Evolutionary conservation across 2,113 vertebrate genomes (phyloP).

Genomic region (Psittacula cyanocephala): DNA sequence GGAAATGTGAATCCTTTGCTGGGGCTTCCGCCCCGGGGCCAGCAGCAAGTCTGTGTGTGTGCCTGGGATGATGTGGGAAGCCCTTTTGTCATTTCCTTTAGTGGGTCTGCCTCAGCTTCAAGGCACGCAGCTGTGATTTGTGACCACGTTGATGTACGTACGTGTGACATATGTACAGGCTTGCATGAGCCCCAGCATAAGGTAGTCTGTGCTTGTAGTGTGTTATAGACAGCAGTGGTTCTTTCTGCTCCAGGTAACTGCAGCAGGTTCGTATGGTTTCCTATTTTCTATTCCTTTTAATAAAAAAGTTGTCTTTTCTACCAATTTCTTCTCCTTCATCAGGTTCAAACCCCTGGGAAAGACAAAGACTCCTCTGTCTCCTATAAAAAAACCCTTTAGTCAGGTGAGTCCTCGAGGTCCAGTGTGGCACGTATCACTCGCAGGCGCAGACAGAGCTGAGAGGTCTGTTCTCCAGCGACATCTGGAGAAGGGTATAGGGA

Average conservation of each 20-base stretch:
- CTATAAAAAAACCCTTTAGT: background rate
- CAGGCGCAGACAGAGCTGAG: rapidly evolving
- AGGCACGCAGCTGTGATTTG: background rate
- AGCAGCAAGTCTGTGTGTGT: rapidly evolving
- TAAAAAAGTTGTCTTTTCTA: background rate
- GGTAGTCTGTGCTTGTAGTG: background rate
- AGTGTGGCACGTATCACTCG: background rate
- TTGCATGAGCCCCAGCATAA: background rate
- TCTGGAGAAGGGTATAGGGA: background rate
- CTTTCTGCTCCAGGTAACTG: background rate
- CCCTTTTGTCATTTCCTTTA: background rate
- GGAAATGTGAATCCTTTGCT: background rate
- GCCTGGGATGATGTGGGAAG: background rate
- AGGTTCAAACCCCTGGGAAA: background rate
- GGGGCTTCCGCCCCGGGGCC: background rate
- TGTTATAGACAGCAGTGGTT: rapidly evolving
- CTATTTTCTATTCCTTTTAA: background rate
- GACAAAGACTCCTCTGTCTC: background rate
- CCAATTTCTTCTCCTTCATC: background rate
- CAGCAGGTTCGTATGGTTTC: background rate
- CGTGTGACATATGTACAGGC: rapidly evolving
- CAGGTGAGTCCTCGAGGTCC: rapidly evolving
- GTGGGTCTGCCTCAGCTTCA: background rate
- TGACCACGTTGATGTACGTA: background rate
- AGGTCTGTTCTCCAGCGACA: background rate